A percentile compares a stretch with the other conserved stretches of the same genome.
Conservation (phyloP, 2,797 vertebrate genomes). For the Siniperca undulata region DNA sequence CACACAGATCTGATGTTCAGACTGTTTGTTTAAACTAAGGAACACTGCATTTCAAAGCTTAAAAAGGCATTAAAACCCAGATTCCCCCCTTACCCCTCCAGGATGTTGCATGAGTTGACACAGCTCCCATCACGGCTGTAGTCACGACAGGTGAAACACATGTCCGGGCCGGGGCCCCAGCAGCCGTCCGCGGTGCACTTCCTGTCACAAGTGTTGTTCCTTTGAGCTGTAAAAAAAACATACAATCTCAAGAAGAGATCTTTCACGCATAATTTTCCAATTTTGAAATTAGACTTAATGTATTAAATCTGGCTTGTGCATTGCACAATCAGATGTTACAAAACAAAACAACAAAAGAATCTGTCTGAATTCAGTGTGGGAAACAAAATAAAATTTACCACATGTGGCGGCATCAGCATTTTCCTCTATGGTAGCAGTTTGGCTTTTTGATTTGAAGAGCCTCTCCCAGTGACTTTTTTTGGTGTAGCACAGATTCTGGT, state of each 20-base stretch:
- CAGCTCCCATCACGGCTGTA: slow-evolving; percentile 89
- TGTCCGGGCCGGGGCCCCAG: slow-evolving; percentile 92
- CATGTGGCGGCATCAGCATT: slow-evolving; percentile 83
- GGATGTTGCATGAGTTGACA: slow-evolving; percentile 91
- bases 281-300: slow-evolving; percentile 36
- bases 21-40: slow-evolving; percentile 45
- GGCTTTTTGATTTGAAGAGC: slow-evolving; percentile 89
- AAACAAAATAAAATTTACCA: slow-evolving; percentile 80
- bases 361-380: neutral
- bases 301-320: slow-evolving; percentile 24
- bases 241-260: slow-evolving; percentile 35
- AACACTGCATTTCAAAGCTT: slow-evolving; percentile 44
- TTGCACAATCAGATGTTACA: slow-evolving; percentile 15
- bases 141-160: slow-evolving; percentile 91
- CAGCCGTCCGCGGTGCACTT: slow-evolving; percentile 92
- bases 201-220: slow-evolving; percentile 86
- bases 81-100: slow-evolving; percentile 88
- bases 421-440: slow-evolving; percentile 79
- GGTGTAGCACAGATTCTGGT: slow-evolving; percentile 91
- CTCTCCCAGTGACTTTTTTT: slow-evolving; percentile 86
- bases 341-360: slow-evolving; percentile 21
- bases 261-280: slow-evolving; percentile 33
- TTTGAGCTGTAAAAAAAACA: slow-evolving; percentile 78
- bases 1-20: slow-evolving; percentile 37
- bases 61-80: slow-evolving; percentile 18